phyloP scores from a whole-genome alignment of 2,888 invertebrate genomes.

The Automeris io region DNA sequence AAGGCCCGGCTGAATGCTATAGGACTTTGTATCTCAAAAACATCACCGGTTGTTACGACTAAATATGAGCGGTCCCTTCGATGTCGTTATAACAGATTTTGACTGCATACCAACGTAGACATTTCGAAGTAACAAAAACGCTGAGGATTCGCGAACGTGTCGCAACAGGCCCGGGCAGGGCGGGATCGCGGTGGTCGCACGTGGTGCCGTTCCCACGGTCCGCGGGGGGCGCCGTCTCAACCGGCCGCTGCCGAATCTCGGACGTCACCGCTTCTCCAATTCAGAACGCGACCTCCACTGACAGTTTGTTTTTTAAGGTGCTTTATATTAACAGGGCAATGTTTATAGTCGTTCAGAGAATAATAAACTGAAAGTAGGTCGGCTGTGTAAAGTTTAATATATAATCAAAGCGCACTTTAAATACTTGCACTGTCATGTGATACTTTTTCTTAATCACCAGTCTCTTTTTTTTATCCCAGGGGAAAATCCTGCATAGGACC shows the following conservation, averaged over 20 bases:
- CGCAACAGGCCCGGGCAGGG: slow-evolving; percentile 24
- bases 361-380: slow-evolving; percentile 2
- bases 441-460: no score
- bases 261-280: slow-evolving; percentile 20
- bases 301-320: slow-evolving; percentile 9
- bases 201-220: slow-evolving; percentile 53
- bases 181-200: slow-evolving; percentile 46
- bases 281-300: slow-evolving; percentile 34
- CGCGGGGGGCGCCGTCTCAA: slow-evolving; percentile 33
- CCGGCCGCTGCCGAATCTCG: slow-evolving; percentile 17
- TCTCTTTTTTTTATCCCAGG: no score
- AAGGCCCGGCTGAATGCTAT: no score
- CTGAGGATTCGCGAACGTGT: slow-evolving; percentile 34
- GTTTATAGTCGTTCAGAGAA: background rate
- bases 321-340: slow-evolving; percentile 2
- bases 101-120: no score
- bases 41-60: no score
- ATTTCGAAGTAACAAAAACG: no score
- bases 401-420: background rate
- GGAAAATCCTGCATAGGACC: no score
- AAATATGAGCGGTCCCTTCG: no score
- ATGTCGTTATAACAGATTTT: no score
- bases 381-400: slow-evolving; percentile 2
- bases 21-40: no score
- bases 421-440: no score